Evolutionary conservation across 2,797 vertebrate genomes (phyloP), one percentile per base, ranked within the genome.

Genomic region (Gambusia yucatana): DNA sequence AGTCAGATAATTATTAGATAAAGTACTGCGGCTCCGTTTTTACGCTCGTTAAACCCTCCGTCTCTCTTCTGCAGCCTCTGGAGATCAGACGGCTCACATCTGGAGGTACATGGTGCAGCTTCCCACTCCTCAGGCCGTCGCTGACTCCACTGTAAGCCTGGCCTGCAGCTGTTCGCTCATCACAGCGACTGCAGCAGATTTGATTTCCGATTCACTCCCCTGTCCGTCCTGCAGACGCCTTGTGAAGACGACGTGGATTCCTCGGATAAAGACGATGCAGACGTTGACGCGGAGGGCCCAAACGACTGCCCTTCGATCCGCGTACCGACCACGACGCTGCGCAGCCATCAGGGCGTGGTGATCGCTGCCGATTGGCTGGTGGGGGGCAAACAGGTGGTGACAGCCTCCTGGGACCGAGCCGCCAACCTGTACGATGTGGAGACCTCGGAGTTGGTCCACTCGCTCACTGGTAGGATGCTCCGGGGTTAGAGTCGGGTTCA

Each of bases 281-380:
- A 99, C 1, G 95, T 91, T 0, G 98, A 99, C 6, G 95, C 89
- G 0, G 98, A 99, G 0, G 96, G 95, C 28, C 96, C 97, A 0
- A 97, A 92, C 71, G 98, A 99, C 87, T 98, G 97, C 75, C 98
- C 98, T 86, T 94, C 98, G 95, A 75, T 99, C 85, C 96, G 98
- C 6, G 88, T 93, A 9, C 96, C 98, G 0, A 91, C 95, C 81
- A 97, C 97, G 0, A 97, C 97, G 1, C 96, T 99, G 20, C 98
- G 97, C 94, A 99, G 98, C 94, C 98, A 99, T 67, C 98, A 99
- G 91, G 98, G 98, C 0, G 98, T 99, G 78, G 98, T 99, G 77
- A 99, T 99, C 78, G 98, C 98, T 2, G 98, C 98, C 0, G 98
- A 99, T 87, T 99, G 98, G 98, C 95, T 99, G 77, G 98, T 99